phyloP scores from a whole-genome alignment of 2,888 invertebrate species.

The Mantis religiosa region DNA sequence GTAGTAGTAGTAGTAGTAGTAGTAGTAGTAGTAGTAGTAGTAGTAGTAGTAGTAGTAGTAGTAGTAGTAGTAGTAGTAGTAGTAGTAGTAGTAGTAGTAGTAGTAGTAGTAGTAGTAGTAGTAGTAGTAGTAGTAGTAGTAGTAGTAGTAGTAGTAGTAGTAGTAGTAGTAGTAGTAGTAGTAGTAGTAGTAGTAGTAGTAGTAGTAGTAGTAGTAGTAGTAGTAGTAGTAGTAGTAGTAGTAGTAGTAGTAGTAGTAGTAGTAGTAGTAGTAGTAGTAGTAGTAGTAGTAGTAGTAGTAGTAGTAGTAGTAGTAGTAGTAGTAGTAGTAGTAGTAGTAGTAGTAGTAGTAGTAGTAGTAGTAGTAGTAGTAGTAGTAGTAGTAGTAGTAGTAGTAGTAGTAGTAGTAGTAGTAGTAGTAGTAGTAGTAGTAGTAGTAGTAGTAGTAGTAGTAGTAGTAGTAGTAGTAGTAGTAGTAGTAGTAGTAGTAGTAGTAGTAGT shows the following conservation, averaged over 20 bases:
- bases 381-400: background rate
- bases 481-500: background rate
- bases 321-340: background rate
- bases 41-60: background rate
- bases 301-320: background rate
- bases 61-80: background rate
- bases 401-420: background rate
- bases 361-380: background rate
- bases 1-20: background rate
- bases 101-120: background rate
- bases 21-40: background rate
- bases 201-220: background rate
- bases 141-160: background rate
- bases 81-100: background rate
- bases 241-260: background rate
- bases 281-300: background rate
- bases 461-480: background rate
- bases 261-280: background rate
- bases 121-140: background rate
- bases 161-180: background rate
- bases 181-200: background rate
- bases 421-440: background rate
- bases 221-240: background rate
- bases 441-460: background rate
- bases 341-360: background rate